phyloP scores from a whole-genome alignment of 2,888 invertebrate species.

The Dendrolimus pini region DNA sequence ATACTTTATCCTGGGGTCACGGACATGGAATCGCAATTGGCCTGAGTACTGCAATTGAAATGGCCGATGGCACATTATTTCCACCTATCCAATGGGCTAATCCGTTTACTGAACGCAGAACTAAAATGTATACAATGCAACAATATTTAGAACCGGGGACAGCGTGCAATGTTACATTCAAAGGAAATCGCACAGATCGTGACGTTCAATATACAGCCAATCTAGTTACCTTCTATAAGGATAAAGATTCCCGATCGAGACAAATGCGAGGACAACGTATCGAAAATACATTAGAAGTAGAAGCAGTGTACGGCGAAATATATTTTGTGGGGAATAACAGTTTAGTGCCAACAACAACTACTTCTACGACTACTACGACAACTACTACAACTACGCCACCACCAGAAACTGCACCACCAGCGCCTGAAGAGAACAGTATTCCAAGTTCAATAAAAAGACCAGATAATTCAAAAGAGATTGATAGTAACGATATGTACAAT shows the following conservation, averaged over 20 bases:
- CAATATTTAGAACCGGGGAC: constrained; percentile 85
- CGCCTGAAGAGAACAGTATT: constrained; percentile 59
- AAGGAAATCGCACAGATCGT: constrained; percentile 82
- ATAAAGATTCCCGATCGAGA: constrained; percentile 76
- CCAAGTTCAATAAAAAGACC: constrained; percentile 45
- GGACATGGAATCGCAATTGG: constrained; percentile 84
- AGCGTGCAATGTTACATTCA: constrained; percentile 87
- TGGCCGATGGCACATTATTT: constrained; percentile 74
- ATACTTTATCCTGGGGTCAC: constrained; percentile 87
- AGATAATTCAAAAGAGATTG: constrained; percentile 35
- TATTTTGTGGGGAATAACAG: constrained; percentile 86
- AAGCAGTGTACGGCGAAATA: constrained; percentile 83
- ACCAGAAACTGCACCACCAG: constrained; percentile 70
- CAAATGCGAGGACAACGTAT: constrained; percentile 78
- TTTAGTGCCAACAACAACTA: constrained; percentile 86
- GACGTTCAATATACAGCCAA: constrained; percentile 86
- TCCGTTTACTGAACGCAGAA: constrained; percentile 69
- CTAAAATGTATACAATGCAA: constrained; percentile 77
- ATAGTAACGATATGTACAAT: constrained; percentile 43
- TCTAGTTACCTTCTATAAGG: constrained; percentile 82
- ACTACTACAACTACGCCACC: constrained; percentile 74
- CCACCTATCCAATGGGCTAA: constrained; percentile 84
- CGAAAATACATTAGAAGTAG: constrained; percentile 83
- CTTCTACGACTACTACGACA: constrained; percentile 79
- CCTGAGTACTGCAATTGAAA: constrained; percentile 79